Conservation (phyloP, 2,888 invertebrate genomes). For the Drosophila pseudotakahashii region DNA sequence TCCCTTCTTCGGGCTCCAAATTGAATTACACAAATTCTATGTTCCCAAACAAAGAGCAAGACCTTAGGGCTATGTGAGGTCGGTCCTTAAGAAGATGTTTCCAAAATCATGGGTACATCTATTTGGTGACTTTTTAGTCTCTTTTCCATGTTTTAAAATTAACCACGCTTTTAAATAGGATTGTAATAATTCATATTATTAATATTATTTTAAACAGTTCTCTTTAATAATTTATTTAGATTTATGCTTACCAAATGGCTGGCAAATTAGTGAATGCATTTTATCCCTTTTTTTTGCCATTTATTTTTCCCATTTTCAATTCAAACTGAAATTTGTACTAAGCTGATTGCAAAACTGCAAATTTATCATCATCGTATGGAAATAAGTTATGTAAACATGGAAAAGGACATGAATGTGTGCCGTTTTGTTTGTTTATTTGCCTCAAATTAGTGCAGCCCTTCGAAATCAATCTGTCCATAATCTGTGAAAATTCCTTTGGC, state of each 20-base stretch:
- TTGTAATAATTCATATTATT: no score
- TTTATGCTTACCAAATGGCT: background rate
- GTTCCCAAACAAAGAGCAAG: background rate
- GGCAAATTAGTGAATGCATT: background rate
- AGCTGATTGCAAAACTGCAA: conserved; percentile 15
- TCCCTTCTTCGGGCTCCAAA: background rate
- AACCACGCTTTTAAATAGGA: background rate
- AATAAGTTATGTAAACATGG: conserved; percentile 5
- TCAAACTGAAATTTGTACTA: background rate
- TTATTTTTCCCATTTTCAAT: background rate
- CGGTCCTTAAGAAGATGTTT: background rate
- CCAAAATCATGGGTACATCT: background rate
- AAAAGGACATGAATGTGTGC: background rate
- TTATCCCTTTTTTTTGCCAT: background rate
- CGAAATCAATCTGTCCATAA: conserved; percentile 3
- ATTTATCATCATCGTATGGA: conserved; percentile 6
- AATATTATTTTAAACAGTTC: no score
- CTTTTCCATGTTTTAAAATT: background rate
- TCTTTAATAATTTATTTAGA: no score
- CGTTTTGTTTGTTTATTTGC: conserved; percentile 15
- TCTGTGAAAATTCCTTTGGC: background rate
- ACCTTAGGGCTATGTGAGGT: background rate
- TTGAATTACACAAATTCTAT: conserved; percentile 3
- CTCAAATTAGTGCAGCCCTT: conserved; percentile 6
- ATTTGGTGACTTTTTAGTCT: background rate